Evolutionary conservation across 2,797 vertebrate genomes (phyloP), one percentile per base, ranked within the genome.

Genomic region (Balearica regulorum): DNA sequence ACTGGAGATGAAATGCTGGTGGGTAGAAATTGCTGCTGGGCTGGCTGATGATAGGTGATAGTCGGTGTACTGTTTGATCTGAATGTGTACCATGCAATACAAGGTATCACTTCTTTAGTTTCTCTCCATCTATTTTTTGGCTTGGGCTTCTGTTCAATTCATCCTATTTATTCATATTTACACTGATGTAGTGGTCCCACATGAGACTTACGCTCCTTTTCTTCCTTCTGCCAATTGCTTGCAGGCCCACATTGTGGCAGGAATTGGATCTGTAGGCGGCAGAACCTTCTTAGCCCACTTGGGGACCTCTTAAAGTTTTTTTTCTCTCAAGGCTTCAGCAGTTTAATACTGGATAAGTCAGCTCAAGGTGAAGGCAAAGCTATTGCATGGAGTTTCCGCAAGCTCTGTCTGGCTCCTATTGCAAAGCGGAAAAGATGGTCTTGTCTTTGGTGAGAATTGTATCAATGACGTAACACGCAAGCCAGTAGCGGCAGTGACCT

Each of bases 381-480:
- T 93, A 58, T 69, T 91, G 81, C 87, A 86, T 9, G 57, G 80
- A 72, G 89, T 90, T 92, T 24, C 88, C 72, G 4, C 60, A 43
- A 87, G 92, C 78, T 89, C 76, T 55, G 83, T 22, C 54, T 35
- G 84, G 89, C 94, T 89, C 87, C 96, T 94, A 87, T 72, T 83
- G 95, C 90, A 25, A 75, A 93, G 92, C 44, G 9, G 87, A 95
- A 43, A 65, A 88, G 93, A 73, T 29, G 70, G 49, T 64, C 93
- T 71, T 46, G 64, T 98, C 98, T 98, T 98, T 98, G 98, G 98
- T 98, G 98, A 98, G 95, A 89, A 86, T 21, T 22, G 58, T 79
- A 53, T 76, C 75, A 1, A 15, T 48, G 88, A 71, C 1, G 6
- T 62, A 43, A 60, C 33, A 53, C 31, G 1, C 26, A 25, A 80